Conservation (phyloP, 2,888 invertebrate species). For the Watsonalla cultraria region DNA sequence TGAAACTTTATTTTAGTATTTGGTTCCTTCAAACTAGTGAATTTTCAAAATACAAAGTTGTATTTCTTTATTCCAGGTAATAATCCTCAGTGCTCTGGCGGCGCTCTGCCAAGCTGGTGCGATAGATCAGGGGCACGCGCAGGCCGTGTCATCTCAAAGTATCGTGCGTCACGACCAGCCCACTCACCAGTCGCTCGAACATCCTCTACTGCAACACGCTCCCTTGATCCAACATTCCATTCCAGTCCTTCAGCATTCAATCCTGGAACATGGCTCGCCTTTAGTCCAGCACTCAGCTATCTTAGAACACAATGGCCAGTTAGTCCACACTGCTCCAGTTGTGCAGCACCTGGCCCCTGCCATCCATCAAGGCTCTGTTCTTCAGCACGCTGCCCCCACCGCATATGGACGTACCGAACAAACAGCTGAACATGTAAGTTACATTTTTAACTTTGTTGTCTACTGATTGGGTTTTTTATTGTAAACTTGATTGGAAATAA, state of each 20-base stretch:
- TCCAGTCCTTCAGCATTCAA: constrained; percentile 19
- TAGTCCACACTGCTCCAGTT: constrained; percentile 22
- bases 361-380: constrained; percentile 28
- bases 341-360: constrained; percentile 40
- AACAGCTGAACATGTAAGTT: constrained; percentile 48
- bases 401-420: constrained; percentile 41
- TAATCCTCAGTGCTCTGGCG: constrained; percentile 58
- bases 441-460: neutral
- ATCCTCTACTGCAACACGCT: constrained; percentile 18
- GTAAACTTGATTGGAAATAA: neutral
- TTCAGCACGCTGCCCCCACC: constrained; percentile 21
- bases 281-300: constrained; percentile 29
- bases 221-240: constrained; percentile 28
- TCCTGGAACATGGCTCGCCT: constrained; percentile 24
- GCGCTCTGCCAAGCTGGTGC: constrained; percentile 68
- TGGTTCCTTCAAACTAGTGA: too few relatives aligned
- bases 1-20: too few relatives aligned
- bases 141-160: constrained; percentile 66
- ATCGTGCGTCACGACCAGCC: constrained; percentile 62
- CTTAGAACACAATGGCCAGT: neutral
- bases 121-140: constrained; percentile 52
- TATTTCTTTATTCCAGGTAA: constrained; percentile 45
- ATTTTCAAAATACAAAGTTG: too few relatives aligned
- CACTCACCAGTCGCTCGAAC: constrained; percentile 35
- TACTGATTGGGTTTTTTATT: neutral